Conservation (phyloP, 2,113 vertebrate genomes). For the Coptodon bakossiorum region DNA sequence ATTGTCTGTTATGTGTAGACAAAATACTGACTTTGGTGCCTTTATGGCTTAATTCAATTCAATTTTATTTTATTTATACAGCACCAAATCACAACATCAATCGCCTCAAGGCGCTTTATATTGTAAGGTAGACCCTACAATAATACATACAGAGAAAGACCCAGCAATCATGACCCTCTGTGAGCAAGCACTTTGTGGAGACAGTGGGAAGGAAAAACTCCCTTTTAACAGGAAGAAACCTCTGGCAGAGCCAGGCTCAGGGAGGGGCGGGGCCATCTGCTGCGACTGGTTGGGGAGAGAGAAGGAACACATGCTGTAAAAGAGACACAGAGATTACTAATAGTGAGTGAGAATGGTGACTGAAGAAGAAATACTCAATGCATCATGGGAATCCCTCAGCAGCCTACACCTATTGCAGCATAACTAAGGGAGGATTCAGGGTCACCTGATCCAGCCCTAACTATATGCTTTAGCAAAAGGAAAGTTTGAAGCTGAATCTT, state of each 20-base stretch:
- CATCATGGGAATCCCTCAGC: neutral
- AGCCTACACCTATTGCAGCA: neutral
- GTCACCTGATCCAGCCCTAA: neutral
- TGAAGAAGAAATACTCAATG: neutral
- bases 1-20: neutral
- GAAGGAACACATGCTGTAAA: accelerated
- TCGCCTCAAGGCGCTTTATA: accelerated
- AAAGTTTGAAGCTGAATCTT: neutral
- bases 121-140: neutral
- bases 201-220: neutral
- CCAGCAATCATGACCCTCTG: neutral
- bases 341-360: neutral
- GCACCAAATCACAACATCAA: neutral
- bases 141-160: neutral
- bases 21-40: neutral
- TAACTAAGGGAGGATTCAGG: neutral
- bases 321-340: neutral
- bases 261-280: neutral
- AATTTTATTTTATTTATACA: accelerated
- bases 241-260: neutral
- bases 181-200: neutral
- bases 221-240: neutral
- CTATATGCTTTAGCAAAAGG: neutral
- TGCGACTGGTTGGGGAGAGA: neutral
- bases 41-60: neutral